A percentile compares a stretch with the other conserved stretches of the same genome.
Evolutionary conservation across 2,113 vertebrate genomes (phyloP).

Genomic region (Nesoenas mayeri): DNA sequence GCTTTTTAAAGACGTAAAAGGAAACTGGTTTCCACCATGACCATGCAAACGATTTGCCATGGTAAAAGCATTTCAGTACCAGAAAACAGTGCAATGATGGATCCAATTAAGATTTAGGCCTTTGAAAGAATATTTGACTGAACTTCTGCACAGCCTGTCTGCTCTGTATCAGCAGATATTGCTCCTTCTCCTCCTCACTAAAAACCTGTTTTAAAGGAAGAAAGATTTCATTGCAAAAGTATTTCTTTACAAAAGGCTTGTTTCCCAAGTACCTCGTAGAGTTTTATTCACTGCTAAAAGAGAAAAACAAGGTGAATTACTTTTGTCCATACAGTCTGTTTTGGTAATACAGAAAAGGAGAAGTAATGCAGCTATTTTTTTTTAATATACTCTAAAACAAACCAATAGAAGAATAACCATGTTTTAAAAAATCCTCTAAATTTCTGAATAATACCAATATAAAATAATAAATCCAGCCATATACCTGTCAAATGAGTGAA

Average conservation of each 20-base stretch:
- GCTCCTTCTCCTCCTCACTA: neutral
- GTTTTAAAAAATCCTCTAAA: neutral
- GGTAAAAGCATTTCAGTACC: conserved; percentile 1
- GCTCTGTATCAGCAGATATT: conserved; percentile 27
- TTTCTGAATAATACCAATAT: neutral
- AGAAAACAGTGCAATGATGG: conserved; percentile 13
- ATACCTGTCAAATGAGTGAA: conserved; percentile 98
- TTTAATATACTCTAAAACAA: neutral
- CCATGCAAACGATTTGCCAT: conserved; percentile 8
- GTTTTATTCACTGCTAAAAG: conserved; percentile 15
- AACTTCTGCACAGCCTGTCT: conserved; percentile 1
- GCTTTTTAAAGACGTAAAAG: neutral
- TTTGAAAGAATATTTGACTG: conserved; percentile 5
- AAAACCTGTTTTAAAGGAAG: neutral
- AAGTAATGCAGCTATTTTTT: neutral
- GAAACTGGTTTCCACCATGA: conserved; percentile 1
- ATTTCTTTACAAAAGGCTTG: neutral
- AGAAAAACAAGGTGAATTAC: conserved; percentile 20
- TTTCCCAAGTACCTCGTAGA: neutral
- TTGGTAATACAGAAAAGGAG: neutral
- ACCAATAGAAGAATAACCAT: neutral
- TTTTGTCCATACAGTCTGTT: neutral
- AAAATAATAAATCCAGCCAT: conserved; percentile 24
- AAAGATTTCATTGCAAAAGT: neutral
- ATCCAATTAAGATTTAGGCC: conserved; percentile 22